Evolutionary conservation across 2,797 vertebrate genomes (phyloP).

Genomic region (Dendrocincla fuliginosa): DNA sequence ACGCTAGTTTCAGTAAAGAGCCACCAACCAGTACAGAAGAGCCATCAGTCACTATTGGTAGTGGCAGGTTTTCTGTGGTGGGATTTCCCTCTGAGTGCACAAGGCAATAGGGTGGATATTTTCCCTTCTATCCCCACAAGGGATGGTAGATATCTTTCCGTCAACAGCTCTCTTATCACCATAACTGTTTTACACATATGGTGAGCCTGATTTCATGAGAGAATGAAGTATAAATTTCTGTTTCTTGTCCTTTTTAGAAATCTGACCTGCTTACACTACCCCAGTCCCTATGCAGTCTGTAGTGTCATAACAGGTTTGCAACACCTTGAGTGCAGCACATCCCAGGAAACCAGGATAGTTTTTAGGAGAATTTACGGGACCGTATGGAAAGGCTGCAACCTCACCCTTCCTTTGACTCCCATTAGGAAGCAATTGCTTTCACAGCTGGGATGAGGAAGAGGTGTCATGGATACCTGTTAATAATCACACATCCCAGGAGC

Average conservation of each 20-base stretch:
- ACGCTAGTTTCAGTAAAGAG: neutral
- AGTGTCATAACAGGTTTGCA: neutral
- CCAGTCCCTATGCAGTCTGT: neutral
- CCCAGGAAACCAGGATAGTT: neutral
- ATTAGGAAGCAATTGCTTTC: neutral
- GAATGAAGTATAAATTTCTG: neutral
- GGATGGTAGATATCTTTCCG: neutral
- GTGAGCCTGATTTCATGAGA: neutral
- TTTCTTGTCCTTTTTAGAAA: neutral
- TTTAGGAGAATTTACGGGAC: neutral
- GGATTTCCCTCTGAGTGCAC: conserved; percentile 3
- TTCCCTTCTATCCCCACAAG: neutral
- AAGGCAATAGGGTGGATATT: neutral
- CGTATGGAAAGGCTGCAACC: neutral
- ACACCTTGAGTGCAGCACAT: neutral
- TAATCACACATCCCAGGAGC: neutral
- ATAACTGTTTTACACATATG: neutral
- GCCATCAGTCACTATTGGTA: conserved; percentile 4
- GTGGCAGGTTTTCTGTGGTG: conserved; percentile 17
- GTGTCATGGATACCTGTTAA: neutral
- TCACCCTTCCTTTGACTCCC: neutral
- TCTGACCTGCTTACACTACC: neutral
- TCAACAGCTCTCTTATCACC: neutral
- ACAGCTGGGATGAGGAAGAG: neutral
- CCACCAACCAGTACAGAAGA: neutral